Base-by-base conservation (phyloP, 2,797 vertebrate species). In the Coranthus polyacanthus region DNA sequence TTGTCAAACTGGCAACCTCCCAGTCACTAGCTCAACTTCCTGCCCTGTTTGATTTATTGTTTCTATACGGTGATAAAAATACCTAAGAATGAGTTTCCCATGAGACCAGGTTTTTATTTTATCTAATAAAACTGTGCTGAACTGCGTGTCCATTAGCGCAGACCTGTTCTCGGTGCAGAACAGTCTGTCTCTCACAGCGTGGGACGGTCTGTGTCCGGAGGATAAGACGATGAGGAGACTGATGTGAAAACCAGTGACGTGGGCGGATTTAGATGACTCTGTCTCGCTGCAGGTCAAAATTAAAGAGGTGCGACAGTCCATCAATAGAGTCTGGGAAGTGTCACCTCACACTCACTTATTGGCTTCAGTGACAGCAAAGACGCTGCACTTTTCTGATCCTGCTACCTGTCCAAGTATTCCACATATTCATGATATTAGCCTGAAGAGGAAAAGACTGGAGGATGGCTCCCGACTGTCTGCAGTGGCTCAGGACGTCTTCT, bases 261-360 rank as follows among this genome's bases (percentile, higher is more conserved):
- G 62, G 79, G 81, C n/a, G 36, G 55, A 41, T 46, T 60, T 5
- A 45, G 53, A 52, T 8, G 56, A 53, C 7, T 42, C 37, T 17
- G 51, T 60, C 71, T 68, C 59, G 20, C 61, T 62, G 17, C 6
- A 52, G 81, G 61, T 62, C 54, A 38, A 18, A 66, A 60, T 61
- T 46, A 43, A 78, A 73, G 78, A 79, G 55, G 79, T 68, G 67
- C 15, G 43, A 73, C 81, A 75, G 81, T 62, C 81, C 83, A 72
- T 89, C 78, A 79, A 17, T 57, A 21, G 56, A 47, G 52, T 75
- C 89, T 92, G 90, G 54, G 52, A 64, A 61, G 64, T 67, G 71
- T 91, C 85, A 69, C 64, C 44, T 61, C 77, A 82, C 86, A 90
- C 88, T 72, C 79, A 85, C 82, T 90, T 75, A 81, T 29, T 72